These are phyloP conservation scores for Pocillopora verrucosa DNA, from an alignment of 64 coral and sea anemone species.

Conservation along the genomic window DNA sequence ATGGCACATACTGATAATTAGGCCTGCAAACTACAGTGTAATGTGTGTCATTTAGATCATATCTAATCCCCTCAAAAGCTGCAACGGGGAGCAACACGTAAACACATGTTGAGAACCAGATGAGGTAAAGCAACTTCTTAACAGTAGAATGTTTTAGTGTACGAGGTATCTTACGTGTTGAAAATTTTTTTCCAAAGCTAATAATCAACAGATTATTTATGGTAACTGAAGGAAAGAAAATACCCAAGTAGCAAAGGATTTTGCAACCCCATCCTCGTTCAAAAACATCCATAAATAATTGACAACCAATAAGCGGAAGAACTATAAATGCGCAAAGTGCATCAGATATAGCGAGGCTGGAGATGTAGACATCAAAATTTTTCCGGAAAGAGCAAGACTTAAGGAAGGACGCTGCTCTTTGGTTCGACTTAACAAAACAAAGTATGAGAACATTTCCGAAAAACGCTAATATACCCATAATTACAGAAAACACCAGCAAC, in stretches of 20 bases:
- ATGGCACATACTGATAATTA: background rate
- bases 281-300: background rate
- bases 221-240: constrained; percentile 12
- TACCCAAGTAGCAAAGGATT: background rate
- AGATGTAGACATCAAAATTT: background rate
- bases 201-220: constrained; percentile 41
- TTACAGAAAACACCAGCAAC: background rate
- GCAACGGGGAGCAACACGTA: background rate
- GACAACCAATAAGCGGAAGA: background rate
- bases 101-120: background rate
- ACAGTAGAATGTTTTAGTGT: background rate
- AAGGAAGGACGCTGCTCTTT: background rate
- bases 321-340: background rate
- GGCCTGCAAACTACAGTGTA: constrained; percentile 19
- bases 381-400: background rate
- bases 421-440: background rate
- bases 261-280: constrained; percentile 12
- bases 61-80: background rate
- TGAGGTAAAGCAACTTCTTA: background rate
- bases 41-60: background rate
- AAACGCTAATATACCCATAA: background rate
- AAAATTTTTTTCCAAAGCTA: constrained; percentile 12
- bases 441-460: background rate
- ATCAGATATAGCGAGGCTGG: constrained; percentile 10
- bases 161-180: background rate